Base-by-base conservation (phyloP, 2,113 vertebrate species). In the Pomatorhinus ruficollis region DNA sequence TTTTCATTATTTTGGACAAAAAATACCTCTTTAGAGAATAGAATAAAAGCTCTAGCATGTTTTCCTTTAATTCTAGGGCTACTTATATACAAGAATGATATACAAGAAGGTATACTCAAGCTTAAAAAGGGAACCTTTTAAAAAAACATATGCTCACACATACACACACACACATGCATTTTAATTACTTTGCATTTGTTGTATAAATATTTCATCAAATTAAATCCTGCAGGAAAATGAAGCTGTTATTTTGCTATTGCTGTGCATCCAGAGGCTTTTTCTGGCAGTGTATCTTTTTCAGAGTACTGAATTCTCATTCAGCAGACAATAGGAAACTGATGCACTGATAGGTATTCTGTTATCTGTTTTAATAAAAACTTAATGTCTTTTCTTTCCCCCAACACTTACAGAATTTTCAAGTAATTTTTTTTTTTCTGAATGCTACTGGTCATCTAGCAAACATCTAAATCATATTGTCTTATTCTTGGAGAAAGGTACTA, bases 281-380 rank as follows among this genome's bases (percentile, higher is more conserved):
- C 91, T 95, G 91, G 77, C 74, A 93, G 56, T 65, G 50, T 92
- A 80, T 97, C 49, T 83, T 97, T 95, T 95, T 89, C 69, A 92
- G 84, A 92, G 31, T 78, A 75, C 66, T 95, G 76, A 95, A 69
- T 95, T 76, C 66, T 98, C 94, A 93, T 98, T 98, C 96, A 96
- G 96, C 69, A 90, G 95, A 95, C 81, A 95, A 93, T 87, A 97
- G 75, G 96, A 97, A 97, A 87, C 83, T 31, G 64, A 89, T 90
- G 54, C 27, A 59, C 90, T 86, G 97, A 98, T 98, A 98, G 45
- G 61, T 91, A 89, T 96, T 75, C 72, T 97, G 89, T 95, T 98
- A 98, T 93, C 96, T 96, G 44, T 95, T 98, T 97, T 97, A 98
- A 97, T 97, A 98, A 98, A 98, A 98, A 94, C 70, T 86, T 98